Evolutionary conservation across 2,797 vertebrate genomes (phyloP).

Genomic region (Lepus oiostolus): DNA sequence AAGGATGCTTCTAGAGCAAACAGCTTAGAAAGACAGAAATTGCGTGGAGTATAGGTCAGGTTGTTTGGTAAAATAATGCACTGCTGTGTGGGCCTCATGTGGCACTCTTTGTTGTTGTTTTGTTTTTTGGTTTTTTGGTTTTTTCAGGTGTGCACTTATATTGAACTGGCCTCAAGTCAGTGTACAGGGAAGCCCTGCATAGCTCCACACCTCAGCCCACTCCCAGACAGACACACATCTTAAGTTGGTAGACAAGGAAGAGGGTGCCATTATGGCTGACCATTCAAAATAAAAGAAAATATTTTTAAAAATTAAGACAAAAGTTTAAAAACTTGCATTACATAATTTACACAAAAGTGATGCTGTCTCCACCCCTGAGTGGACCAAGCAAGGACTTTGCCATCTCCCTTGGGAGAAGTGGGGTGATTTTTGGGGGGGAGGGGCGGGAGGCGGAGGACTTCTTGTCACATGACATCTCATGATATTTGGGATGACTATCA

Average conservation of each 20-base stretch:
- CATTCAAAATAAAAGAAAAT: too few species aligned
- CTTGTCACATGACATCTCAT: too few species aligned
- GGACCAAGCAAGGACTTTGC: too few species aligned
- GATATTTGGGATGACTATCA: too few species aligned
- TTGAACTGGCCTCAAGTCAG: conserved; percentile 96
- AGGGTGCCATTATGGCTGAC: neutral
- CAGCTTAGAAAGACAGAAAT: neutral
- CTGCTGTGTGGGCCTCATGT: too few species aligned
- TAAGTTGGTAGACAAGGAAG: conserved; percentile 83
- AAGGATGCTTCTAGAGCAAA: neutral
- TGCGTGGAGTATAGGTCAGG: neutral
- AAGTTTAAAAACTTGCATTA: too few species aligned
- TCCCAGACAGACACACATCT: conserved; percentile 88
- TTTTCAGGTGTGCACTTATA: conserved; percentile 96
- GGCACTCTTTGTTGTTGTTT: neutral
- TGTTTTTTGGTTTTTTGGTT: conserved; percentile 73
- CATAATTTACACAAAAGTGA: too few species aligned
- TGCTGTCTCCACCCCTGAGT: too few species aligned
- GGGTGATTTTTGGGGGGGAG: too few species aligned
- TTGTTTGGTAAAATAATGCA: neutral
- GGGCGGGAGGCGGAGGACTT: too few species aligned
- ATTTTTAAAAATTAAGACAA: too few species aligned
- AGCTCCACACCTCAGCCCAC: conserved; percentile 91
- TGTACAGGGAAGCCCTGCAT: conserved; percentile 95
- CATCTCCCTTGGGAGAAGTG: too few species aligned